phyloP scores from a whole-genome alignment of 1,140 invertebrate genomes.

The Episyrphus balteatus region DNA sequence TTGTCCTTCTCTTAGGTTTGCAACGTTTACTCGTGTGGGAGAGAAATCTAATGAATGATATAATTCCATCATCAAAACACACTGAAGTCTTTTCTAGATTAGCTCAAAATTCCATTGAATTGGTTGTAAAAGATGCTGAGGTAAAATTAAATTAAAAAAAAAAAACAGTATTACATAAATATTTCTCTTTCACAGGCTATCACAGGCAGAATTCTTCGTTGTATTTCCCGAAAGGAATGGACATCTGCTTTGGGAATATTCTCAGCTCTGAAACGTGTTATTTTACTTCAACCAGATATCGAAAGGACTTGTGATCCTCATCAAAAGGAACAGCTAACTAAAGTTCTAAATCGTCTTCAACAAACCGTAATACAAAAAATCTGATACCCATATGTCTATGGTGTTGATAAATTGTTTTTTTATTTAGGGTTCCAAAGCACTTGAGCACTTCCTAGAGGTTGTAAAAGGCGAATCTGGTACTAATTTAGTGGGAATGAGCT shows the following conservation, averaged over 20 bases:
- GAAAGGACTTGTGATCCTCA: constrained; percentile 64
- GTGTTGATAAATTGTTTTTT: constrained; percentile 6
- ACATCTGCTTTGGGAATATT: constrained; percentile 73
- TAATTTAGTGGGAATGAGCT: constrained; percentile 45
- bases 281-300: constrained; percentile 70
- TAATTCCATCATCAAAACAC: constrained; percentile 71
- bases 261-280: constrained; percentile 73
- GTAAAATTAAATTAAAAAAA: constrained; percentile 32
- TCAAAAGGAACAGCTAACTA: constrained; percentile 59
- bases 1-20: constrained; percentile 75
- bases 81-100: constrained; percentile 76
- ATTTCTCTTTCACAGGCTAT: constrained; percentile 48
- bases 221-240: constrained; percentile 70
- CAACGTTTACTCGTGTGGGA: constrained; percentile 83
- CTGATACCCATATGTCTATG: background rate
- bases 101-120: constrained; percentile 71
- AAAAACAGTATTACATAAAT: background rate
- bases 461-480: constrained; percentile 73
- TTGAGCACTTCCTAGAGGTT: constrained; percentile 89
- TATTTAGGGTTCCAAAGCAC: constrained; percentile 65
- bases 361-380: constrained; percentile 46
- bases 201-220: constrained; percentile 63
- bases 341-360: constrained; percentile 62
- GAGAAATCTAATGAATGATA: constrained; percentile 64
- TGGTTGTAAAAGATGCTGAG: constrained; percentile 76